A percentile compares a stretch with the other conserved stretches of the same genome.
Evolutionary conservation across 2,888 invertebrate species (phyloP).

Genomic region (Osmoderma eremita): DNA sequence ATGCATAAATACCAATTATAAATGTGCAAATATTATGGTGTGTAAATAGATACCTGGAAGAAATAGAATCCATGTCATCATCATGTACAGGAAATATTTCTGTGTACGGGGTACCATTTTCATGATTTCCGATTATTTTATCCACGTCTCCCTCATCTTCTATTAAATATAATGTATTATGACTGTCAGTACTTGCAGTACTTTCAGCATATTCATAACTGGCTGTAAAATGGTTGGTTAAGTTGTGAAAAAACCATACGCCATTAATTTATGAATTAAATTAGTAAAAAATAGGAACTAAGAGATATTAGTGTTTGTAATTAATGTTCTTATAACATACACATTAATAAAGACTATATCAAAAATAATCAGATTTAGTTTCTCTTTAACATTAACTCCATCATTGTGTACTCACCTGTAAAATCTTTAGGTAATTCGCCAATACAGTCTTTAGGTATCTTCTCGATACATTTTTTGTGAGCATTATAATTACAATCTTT

Average conservation of each 20-base stretch:
- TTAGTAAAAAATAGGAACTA: slow-evolving; percentile 26
- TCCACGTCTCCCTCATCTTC: slow-evolving; percentile 43
- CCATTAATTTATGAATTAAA: not conserved
- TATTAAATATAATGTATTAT: slow-evolving; percentile 53
- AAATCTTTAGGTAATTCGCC: slow-evolving; percentile 76
- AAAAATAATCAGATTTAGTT: too few species aligned
- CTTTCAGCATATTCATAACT: slow-evolving; percentile 67
- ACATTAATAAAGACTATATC: too few species aligned
- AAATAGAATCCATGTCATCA: slow-evolving; percentile 62
- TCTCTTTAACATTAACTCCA: too few species aligned
- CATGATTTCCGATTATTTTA: slow-evolving; percentile 47
- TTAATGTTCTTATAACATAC: too few species aligned
- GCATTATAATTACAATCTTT: slow-evolving; percentile 97
- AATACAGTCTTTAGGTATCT: slow-evolving; percentile 89
- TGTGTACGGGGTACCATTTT: slow-evolving; percentile 59
- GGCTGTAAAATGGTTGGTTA: slow-evolving; percentile 53
- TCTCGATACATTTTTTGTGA: slow-evolving; percentile 92
- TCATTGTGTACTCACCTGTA: slow-evolving; percentile 54
- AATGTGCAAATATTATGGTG: slow-evolving; percentile 6
- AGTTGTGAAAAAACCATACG: not conserved
- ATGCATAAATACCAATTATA: not conserved
- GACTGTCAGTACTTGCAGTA: slow-evolving; percentile 67
- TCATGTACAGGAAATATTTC: slow-evolving; percentile 64
- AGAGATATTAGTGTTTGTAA: too few species aligned
- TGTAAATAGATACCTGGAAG: slow-evolving; percentile 58